Evolutionary conservation across 1,140 invertebrate species (phyloP), one percentile per base, ranked within the genome.

Genomic region (Carposina sasakii): DNA sequence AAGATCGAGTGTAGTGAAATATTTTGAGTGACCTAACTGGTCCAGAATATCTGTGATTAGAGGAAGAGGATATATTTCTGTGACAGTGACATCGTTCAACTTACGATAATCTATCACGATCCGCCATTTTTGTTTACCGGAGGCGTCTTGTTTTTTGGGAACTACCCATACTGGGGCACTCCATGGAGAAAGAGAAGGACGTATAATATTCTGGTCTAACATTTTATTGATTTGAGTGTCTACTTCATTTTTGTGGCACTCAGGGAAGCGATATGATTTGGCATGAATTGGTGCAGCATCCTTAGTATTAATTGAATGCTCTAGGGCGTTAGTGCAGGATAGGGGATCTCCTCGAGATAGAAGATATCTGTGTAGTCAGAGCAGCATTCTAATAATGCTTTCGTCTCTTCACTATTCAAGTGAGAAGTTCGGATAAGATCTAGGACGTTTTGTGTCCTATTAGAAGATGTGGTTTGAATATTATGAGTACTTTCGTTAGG

Each of bases 221-320:
- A 61, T 37, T 24, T 23, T 43, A 4, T 13, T 20, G 8, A 39
- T 39, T 39, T 17, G 20, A 39, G 20, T 39, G 15, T 39, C 36
- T 5, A 39, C 20, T 17, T 20, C 20, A 28, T 12, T 28, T 30
- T 67, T 65, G 26, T 77, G 67, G 5, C 57, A 36, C 39, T 67
- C 56, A 12, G 75, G 73, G 30, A 66, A 75, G 33, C 76, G 54
- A 49, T 83, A 85, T 3, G 54, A 55, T 57, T 70, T 71, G 2
- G 28, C 45, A 34, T 39, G 39, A 41, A 57, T 53, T 28, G 48
- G 50, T 20, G 24, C 8, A 5, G 34, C 16, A 17, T 52, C 26
- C 15, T 22, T 22, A 1, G 41, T 19, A 12, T 44, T 46, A n/a
- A 52, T 40, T 6, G 45, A 39, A 24, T 59, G 57, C 30, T 58